Conservation (phyloP, 2,113 vertebrate species). For the Prochilodus magdalenae region DNA sequence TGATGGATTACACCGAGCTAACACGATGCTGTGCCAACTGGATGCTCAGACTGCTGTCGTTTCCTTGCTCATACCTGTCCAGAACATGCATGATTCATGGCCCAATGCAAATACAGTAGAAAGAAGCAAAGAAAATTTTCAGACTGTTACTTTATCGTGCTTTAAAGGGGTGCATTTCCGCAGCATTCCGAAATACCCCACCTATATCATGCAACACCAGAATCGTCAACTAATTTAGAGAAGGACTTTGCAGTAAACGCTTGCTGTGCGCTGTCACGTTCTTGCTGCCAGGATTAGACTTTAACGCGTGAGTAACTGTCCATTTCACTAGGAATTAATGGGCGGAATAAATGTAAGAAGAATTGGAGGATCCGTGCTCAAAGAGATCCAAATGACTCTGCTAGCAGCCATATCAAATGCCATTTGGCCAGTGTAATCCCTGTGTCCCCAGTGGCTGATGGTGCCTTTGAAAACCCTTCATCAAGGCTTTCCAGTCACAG, state of each 20-base stretch:
- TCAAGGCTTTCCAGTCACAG: conserved; percentile 5
- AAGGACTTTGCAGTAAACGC: background rate
- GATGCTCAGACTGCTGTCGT: background rate
- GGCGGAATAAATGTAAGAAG: background rate
- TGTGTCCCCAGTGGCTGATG: conserved; percentile 3
- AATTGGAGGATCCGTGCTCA: conserved; percentile 5
- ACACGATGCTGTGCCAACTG: background rate
- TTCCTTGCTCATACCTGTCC: conserved; percentile 11
- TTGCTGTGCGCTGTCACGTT: background rate
- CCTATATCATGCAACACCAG: background rate
- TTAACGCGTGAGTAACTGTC: conserved; percentile 5
- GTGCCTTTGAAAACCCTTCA: conserved; percentile 18
- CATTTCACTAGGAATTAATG: background rate
- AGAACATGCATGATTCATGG: conserved; percentile 5
- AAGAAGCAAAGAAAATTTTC: background rate
- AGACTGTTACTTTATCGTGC: background rate
- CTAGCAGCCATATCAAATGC: conserved; percentile 15
- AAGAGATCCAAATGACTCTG: background rate
- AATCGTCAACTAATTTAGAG: background rate
- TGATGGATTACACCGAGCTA: conserved; percentile 1
- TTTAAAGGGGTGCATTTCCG: background rate
- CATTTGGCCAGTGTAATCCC: conserved; percentile 33
- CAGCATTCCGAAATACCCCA: background rate
- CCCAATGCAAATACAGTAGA: background rate
- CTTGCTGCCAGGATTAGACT: background rate